These are phyloP conservation scores for Myanophis thanlyinensis DNA, from an alignment of 2,113 vertebrate genomes.

Conservation along the genomic window DNA sequence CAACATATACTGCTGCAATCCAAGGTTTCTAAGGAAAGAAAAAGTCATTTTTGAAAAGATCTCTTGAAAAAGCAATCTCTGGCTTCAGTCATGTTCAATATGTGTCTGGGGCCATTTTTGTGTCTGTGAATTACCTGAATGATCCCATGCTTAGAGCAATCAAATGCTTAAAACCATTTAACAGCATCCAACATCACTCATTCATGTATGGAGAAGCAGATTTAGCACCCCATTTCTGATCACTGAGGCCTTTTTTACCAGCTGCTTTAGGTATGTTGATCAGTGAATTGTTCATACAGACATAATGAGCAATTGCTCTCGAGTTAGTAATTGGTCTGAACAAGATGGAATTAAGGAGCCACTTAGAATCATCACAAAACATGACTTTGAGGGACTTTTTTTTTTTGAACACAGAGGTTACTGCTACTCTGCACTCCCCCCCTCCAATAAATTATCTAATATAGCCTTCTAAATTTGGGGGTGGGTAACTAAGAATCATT, in stretches of 20 bases:
- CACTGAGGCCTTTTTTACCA: neutral
- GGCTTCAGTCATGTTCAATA: neutral
- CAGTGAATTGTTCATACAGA: neutral
- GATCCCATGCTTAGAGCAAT: neutral
- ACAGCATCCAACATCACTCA: neutral
- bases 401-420: neutral
- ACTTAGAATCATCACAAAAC: neutral
- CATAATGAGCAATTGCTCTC: neutral
- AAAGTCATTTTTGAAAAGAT: neutral
- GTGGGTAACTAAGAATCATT: neutral
- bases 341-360: neutral
- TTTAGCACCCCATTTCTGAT: neutral
- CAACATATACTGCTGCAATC: neutral
- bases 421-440: neutral
- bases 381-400: neutral
- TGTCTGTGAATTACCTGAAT: neutral
- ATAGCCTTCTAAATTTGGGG: neutral
- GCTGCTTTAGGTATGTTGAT: neutral
- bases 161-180: neutral
- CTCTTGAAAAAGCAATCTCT: neutral
- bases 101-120: neutral
- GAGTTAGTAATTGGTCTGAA: neutral
- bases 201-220: neutral
- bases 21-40: neutral
- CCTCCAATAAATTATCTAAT: neutral